Base-by-base conservation (phyloP, 2,888 invertebrate species). In the Incurvaria masculella region DNA sequence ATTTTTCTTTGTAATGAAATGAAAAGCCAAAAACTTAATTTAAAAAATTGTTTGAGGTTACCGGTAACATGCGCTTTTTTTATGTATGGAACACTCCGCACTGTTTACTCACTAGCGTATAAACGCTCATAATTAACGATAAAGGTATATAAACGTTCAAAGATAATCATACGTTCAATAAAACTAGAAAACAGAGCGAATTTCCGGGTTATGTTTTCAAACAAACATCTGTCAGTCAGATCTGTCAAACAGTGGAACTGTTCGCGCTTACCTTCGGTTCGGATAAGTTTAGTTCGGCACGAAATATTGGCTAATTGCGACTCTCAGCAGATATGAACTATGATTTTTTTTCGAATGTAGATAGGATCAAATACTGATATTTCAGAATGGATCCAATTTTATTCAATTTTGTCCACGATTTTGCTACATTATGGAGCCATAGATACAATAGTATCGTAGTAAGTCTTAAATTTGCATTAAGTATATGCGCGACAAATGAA, bases 381-480 rank as follows among this genome's bases (percentile, higher is more conserved):
- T n/a, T n/a, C n/a, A n/a, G n/a, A 45, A 33, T 39, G 38, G 20
- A 44, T 27, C 44, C 18, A n/a, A n/a, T 27, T 14, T n/a, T n/a
- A n/a, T 14, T 27, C 10, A 27, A 14, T 18, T 42, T 42, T 42
- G 19, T 18, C 42, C 20, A 14, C 20, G 18, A 19, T 42, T 14
- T 18, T 10, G 2, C 19, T 42, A 42, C 14, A 42, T 42, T 42
- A 14, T 17, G 42, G 18, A 20, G 18, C 42, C 20, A 19, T 42
- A 42, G 10, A 26, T 44, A 45, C 45, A 39, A 42, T 48, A 50
- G 47, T 46, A 50, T 42, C 51, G n/a, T n/a, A n/a, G n/a, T n/a
- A n/a, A n/a, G n/a, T n/a, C n/a, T n/a, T n/a, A n/a, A n/a, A n/a
- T n/a, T n/a, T n/a, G n/a, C n/a, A n/a, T n/a, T n/a, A n/a, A n/a